Base-by-base conservation (phyloP, 2,888 invertebrate genomes). In the Epinotia ramella region DNA sequence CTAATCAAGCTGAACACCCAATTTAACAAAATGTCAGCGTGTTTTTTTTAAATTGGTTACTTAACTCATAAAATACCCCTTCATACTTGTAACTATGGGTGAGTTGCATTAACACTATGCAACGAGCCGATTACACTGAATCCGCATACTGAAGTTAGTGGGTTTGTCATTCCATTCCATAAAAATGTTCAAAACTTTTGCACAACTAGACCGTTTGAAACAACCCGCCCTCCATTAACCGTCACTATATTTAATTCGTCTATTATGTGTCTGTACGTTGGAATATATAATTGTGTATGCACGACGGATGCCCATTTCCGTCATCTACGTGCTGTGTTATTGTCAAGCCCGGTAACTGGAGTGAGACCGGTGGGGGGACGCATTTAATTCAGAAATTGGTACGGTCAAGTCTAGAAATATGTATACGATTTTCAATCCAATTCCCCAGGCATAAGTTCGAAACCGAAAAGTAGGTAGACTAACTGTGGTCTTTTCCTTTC, bases 281-380 rank as follows among this genome's bases (percentile, higher is more conserved):
- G 9, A 24, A 69, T 60, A 69, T 60, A 69, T 69, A 86, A 85
- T 86, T 86, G 82, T 82, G 83, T 84, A 83, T 83, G 78, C 78
- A 77, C 81, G 83, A 80, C 91, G 92, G 92, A 92, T 88, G 91
- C 79, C 63, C 72, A 82, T 90, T 86, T 92, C 92, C 92, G 91
- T 86, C 84, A 86, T 87, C 84, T 81, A 84, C 84, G 82, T 83
- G 82, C 79, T 79, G 77, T 84, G 84, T 83, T 85, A 88, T 89
- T 88, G 89, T 89, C 81, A 18, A 46, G n/a, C 80, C 80, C 78
- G 81, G 81, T 85, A 89, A 90, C 84, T 89, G 87, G 91, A 89
- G 89, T 91, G 86, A 74, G 81, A 80, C 82, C 79, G 81, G 83
- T 6, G 33, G 33, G 59, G 69, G n/a, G 28, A 13, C 59, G 13